Evolutionary conservation across 2,113 vertebrate genomes (phyloP), one percentile per base, ranked within the genome.

Genomic region (Martes martes): DNA sequence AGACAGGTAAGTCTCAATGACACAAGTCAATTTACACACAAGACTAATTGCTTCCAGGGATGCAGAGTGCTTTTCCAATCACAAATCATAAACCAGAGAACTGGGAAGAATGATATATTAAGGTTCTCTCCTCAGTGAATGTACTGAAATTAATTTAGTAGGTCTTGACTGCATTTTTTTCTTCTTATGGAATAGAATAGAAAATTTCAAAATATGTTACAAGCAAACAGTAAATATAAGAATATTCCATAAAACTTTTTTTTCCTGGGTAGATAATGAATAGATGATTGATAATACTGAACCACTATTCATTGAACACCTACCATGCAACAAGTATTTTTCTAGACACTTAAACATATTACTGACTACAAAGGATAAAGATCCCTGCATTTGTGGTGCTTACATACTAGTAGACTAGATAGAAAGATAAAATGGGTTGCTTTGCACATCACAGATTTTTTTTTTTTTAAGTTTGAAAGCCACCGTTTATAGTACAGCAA

Each of bases 121-220:
- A 81, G 24, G 2, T n/a, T 81, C 45, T 93, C 11, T 92, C 71
- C 33, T 80, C 28, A 88, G 1, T 65, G 57, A 95, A 39, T 52
- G 4, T 21, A 95, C 79, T 85, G 33, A 93, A 95, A 93, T 95
- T 93, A 94, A 90, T 69, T 84, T 80, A 80, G 67, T 59, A 85
- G 79, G 36, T 57, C 65, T 96, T 93, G 36, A 52, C 19, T 82
- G 15, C 59, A 59, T 59, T 92, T 36, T 73, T 71, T 95, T 69
- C 47, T 89, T 89, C 93, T 45, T 95, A 83, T 78, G 11, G 2
- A 85, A 79, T 42, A 19, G 31, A 81, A 91, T 23, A 59, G 36
- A 82, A 92, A 57, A 74, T 86, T 93, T 76, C 67, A 92, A 55
- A 84, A 95, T 76, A 19, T 26, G 78, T 5, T 85, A 28, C 19